Base-by-base conservation (phyloP, 2,797 vertebrate genomes). In the Eutrigla gurnardus region DNA sequence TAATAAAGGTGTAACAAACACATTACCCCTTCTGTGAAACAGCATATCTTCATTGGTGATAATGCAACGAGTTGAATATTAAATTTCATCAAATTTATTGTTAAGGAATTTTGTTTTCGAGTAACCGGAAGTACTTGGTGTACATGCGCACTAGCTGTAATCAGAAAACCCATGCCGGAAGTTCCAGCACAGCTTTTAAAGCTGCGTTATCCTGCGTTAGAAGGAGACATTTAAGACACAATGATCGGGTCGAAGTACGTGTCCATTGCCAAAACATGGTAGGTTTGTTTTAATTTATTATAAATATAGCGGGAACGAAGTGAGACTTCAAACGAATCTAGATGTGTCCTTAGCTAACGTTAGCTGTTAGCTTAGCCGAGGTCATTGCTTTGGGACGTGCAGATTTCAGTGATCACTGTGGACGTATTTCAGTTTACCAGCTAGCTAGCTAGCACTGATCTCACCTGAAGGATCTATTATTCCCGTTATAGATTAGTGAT, bases 181-280 rank as follows among this genome's bases (percentile, higher is more conserved):
- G 73, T 83, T 64, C 33, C 60, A 35, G 15, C 1, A 3, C 35
- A 45, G 45, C 4, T 6, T 32, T 11, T 9, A 9, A 18, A 73
- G 18, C 17, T 3, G 37, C 13, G 0, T 69, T 69, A 46, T 64
- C 52, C n/a, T 47, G 7, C 0, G 13, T 42, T 0, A 6, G 4
- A 61, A 72, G 71, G 73, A 49, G 36, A 61, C 0, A 57, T 15
- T 46, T 42, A 4, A 46, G 15, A 33, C 39, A 88, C 78, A 78
- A 95, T 95, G 93, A 62, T 95, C 13, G 92, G 94, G 32, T 36
- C 58, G 53, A 95, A 94, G 65, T 94, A 93, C 65, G 49, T 73
- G 7, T 32, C 93, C 0, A 88, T 95, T 17, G 90, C 73, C 6
- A 95, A 91, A 61, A 47, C 90, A 37, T 95, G 94, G 94, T 95